Conservation (phyloP, 2,888 invertebrate species). For the Meliscaeva auricollis region DNA sequence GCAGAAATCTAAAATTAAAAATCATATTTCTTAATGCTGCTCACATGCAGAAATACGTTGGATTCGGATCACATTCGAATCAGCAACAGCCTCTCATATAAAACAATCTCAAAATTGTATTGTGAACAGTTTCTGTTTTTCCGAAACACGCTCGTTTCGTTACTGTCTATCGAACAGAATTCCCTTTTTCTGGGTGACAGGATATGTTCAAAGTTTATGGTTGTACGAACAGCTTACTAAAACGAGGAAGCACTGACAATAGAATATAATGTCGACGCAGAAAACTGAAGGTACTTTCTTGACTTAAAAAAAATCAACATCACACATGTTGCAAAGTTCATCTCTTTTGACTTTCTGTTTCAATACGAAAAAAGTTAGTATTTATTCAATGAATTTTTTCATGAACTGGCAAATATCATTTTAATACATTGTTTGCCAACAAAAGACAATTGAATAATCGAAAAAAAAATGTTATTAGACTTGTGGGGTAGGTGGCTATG, state of each 20-base stretch:
- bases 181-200: constrained; percentile 36
- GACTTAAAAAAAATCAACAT: constrained; percentile 1
- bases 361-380: constrained; percentile 24
- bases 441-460: constrained; percentile 11
- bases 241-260: constrained; percentile 48
- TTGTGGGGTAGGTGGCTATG: too few species aligned
- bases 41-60: constrained; percentile 41
- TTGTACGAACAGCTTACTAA: background rate
- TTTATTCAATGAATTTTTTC: constrained; percentile 49
- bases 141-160: constrained; percentile 49
- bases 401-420: constrained; percentile 31
- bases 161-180: constrained; percentile 42
- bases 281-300: constrained; percentile 31
- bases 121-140: constrained; percentile 47
- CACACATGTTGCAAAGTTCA: constrained; percentile 39
- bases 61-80: constrained; percentile 34
- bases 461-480: too few species aligned
- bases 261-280: constrained; percentile 60
- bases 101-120: constrained; percentile 68
- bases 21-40: constrained; percentile 49
- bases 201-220: constrained; percentile 27
- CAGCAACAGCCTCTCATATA: constrained; percentile 23
- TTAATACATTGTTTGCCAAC: constrained; percentile 45
- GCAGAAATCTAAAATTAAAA: constrained; percentile 46
- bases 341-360: constrained; percentile 26